A percentile compares a stretch with the other conserved stretches of the same genome.
These are phyloP conservation scores for Mormyrus proboscirostris DNA, from an alignment of 2,797 vertebrate genomes.

Conservation along the genomic window DNA sequence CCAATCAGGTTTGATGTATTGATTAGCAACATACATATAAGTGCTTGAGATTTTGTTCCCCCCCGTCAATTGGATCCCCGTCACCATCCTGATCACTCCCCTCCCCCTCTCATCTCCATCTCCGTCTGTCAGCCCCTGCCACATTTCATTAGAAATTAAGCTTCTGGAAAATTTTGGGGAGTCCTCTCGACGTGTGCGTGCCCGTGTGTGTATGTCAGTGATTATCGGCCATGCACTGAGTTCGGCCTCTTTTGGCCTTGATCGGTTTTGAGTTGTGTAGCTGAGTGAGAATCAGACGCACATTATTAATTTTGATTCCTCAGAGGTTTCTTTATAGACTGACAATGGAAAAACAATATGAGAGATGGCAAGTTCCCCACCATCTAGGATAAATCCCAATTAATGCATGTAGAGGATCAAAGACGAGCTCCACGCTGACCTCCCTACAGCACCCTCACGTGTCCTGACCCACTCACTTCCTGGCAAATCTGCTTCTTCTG, in stretches of 20 bases:
- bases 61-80: conserved; percentile 2
- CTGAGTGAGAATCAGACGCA: background rate
- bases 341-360: background rate
- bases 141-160: conserved; percentile 14
- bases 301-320: background rate
- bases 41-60: background rate
- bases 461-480: background rate
- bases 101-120: conserved; percentile 2
- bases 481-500: background rate
- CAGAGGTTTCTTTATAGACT: background rate
- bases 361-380: background rate
- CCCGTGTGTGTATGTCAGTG: background rate
- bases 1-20: background rate
- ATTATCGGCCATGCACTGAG: background rate
- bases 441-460: background rate
- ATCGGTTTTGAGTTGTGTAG: background rate
- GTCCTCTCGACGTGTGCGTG: background rate
- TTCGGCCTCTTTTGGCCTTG: background rate
- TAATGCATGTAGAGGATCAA: background rate
- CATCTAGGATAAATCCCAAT: background rate
- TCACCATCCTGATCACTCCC: conserved; percentile 24
- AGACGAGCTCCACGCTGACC: background rate
- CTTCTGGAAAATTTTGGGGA: background rate
- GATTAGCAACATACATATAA: background rate
- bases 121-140: background rate